Evolutionary conservation across 2,888 invertebrate genomes (phyloP).

Genomic region (Chymomyza fuscimana): DNA sequence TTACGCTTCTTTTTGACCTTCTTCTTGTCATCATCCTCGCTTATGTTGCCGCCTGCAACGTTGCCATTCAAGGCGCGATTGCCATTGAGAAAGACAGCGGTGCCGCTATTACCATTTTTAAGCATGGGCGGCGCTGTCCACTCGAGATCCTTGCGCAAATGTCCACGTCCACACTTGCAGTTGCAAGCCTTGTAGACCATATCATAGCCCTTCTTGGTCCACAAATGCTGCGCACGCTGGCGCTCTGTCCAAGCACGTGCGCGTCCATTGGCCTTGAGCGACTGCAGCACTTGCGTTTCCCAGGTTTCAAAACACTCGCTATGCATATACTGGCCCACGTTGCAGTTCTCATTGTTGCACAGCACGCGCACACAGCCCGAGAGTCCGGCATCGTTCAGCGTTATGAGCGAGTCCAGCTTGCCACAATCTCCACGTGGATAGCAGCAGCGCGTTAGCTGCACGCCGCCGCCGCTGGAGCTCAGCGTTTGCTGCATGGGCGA

Average conservation of each 20-base stretch:
- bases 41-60: constrained; percentile 22
- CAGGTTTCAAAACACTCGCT: constrained; percentile 96
- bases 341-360: constrained; percentile 97
- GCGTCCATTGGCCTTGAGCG: constrained; percentile 93
- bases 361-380: constrained; percentile 92
- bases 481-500: constrained; percentile 74
- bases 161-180: constrained; percentile 95
- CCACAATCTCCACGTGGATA: constrained; percentile 90
- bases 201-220: constrained; percentile 99
- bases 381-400: constrained; percentile 86
- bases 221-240: constrained; percentile 95
- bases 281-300: constrained; percentile 93
- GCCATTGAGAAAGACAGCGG: constrained; percentile 30
- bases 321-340: constrained; percentile 95
- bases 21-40: constrained; percentile 83
- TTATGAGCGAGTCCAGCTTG: constrained; percentile 83
- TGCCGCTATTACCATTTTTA: constrained; percentile 9
- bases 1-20: constrained; percentile 85
- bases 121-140: constrained; percentile 87
- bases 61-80: constrained; percentile 21
- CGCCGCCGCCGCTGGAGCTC: constrained; percentile 30
- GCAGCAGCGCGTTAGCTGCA: constrained; percentile 86
- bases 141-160: constrained; percentile 95
- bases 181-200: constrained; percentile 96
- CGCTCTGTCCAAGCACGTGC: constrained; percentile 97